Evolutionary conservation across 1,140 invertebrate species (phyloP).

Genomic region (Leptinotarsa defecta): DNA sequence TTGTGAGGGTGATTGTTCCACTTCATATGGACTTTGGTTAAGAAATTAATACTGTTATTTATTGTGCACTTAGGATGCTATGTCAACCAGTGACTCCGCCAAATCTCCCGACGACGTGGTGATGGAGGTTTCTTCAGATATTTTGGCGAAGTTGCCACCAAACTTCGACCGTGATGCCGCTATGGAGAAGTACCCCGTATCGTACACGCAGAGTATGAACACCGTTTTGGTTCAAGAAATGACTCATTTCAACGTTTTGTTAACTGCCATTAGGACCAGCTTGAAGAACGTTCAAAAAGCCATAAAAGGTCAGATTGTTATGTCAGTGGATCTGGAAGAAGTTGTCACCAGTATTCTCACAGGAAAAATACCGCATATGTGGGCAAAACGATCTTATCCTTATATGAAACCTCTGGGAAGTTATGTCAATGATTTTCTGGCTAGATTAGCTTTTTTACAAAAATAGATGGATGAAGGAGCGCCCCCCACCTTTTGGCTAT

Average conservation of each 20-base stretch:
- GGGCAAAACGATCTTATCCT: conserved; percentile 88
- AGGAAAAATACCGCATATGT: conserved; percentile 81
- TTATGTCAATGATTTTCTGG: conserved; percentile 87
- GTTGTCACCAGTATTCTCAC: conserved; percentile 82
- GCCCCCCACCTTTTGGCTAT: conserved; percentile 86
- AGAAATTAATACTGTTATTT: not conserved
- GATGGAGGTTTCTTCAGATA: conserved; percentile 70
- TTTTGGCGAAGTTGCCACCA: conserved; percentile 73
- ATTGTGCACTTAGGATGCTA: conserved; percentile 45
- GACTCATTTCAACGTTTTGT: conserved; percentile 83
- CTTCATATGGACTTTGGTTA: too few species aligned
- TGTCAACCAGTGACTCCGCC: conserved; percentile 56
- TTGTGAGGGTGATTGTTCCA: too few species aligned
- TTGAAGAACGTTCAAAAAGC: conserved; percentile 82
- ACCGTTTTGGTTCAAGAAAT: conserved; percentile 94
- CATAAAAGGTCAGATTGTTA: conserved; percentile 78
- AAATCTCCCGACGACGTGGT: conserved; percentile 72
- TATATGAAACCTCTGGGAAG: conserved; percentile 90
- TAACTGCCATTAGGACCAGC: conserved; percentile 74
- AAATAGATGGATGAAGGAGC: conserved; percentile 84
- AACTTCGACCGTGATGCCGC: conserved; percentile 73
- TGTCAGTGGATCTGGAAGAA: conserved; percentile 87
- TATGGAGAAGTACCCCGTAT: conserved; percentile 76
- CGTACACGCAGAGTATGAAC: conserved; percentile 87
- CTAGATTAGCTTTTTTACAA: conserved; percentile 79